Evolutionary conservation across 2,797 vertebrate species (phyloP), one percentile per base, ranked within the genome.

Genomic region (Mus caroli): DNA sequence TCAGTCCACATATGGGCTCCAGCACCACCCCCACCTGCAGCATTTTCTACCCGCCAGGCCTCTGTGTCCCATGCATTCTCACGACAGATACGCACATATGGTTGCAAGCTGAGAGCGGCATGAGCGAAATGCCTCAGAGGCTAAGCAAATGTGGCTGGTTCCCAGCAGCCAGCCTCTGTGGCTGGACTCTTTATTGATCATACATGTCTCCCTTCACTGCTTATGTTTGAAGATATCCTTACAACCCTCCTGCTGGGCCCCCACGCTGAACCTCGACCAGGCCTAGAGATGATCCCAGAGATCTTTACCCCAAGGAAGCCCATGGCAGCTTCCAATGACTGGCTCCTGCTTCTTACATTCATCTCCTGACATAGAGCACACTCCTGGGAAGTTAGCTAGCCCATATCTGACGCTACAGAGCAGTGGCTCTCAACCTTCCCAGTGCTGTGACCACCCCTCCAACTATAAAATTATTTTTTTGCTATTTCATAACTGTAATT

Each of bases 331-430:
- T 40, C 40, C 40, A 56, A 71, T 43, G 40, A 28, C 37, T 8
- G 71, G 40, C n/a, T 50, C 50, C 90, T 37, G 76, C 69, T 52
- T 46, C 9, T 0, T 1, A 8, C 14, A 0, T 13, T 43, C 40
- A 2, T n/a, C 54, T 52, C 26, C 75, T 43, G 37, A 11, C 0
- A 0, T 11, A 54, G 13, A 43, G 8, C 56, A 5, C 3, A 0
- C 10, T 67, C 60, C 54, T 19, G 22, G 0, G 52, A 19, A 77
- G 20, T 12, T 34, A 20, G 52, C 22, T 34, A 20, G 52, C 28
- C 67, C 40, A 24, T 0, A 0, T 15, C 50, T 20, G 40, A 50
- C 22, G 11, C 58, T 37, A 17, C 56, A 28, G 43, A 86, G 28
- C 46, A 37, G 12, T 13, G 73, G 40, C 10, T 76, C 5, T 14